phyloP scores from a whole-genome alignment of 2,113 vertebrate species.

The Malurus alboscapulatus region DNA sequence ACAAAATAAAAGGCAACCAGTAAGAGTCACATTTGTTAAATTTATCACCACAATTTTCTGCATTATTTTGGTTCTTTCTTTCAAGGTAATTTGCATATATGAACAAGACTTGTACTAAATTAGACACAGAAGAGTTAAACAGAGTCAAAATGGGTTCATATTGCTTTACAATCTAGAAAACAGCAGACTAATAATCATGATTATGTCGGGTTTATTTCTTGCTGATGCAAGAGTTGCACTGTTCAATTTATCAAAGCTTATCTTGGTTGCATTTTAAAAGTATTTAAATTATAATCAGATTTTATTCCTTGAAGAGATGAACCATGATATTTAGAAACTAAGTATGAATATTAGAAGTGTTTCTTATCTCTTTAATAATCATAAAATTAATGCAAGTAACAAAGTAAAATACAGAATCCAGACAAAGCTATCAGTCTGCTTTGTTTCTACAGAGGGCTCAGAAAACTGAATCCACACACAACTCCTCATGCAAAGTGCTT shows the following conservation, averaged over 20 bases:
- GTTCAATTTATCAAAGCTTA: not conserved
- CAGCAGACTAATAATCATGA: not conserved
- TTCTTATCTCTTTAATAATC: not conserved
- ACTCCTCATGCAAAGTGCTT: not conserved
- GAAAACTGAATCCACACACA: constrained; percentile 9
- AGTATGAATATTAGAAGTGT: not conserved
- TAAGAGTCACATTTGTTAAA: not conserved
- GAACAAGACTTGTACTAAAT: not conserved
- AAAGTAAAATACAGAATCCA: not conserved
- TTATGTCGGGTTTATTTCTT: not conserved
- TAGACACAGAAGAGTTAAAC: not conserved
- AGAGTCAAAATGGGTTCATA: not conserved
- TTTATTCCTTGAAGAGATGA: not conserved
- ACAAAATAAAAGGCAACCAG: constrained; percentile 11
- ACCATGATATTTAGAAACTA: not conserved
- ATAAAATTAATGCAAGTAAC: not conserved
- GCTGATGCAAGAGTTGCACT: not conserved
- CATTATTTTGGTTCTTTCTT: not conserved
- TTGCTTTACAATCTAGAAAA: not conserved
- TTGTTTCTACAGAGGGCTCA: not conserved
- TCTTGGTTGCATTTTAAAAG: not conserved
- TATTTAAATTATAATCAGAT: not conserved
- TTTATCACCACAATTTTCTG: not conserved
- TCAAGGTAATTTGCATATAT: not conserved
- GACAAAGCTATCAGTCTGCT: not conserved